Base-by-base conservation (phyloP, 2,797 vertebrate species). In the Taeniopygia guttata region DNA sequence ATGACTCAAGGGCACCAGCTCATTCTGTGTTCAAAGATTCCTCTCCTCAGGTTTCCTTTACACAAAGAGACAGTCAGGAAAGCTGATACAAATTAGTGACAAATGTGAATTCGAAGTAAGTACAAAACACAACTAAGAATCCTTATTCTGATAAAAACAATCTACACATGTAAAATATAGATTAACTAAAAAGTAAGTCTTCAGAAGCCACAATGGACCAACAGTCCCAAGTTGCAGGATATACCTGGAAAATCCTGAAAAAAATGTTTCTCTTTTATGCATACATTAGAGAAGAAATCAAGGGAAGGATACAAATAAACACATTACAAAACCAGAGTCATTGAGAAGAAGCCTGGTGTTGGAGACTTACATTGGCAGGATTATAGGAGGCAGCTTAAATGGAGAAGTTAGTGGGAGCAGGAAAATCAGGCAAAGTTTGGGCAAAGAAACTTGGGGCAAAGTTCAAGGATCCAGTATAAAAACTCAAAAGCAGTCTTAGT, bases 141-240 rank as follows among this genome's bases (percentile, higher is more conserved):
- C 10, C 2, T 46, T 59, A 32, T 34, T 75, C 40, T 68, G 10
- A 52, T 27, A 74, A 68, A 74, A 82, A 68, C 7, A 5, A 34
- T 26, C 30, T 58, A 43, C 21, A 9, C 3, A 2, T 8, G 11
- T 16, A 60, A 23, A 78, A 66, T 0, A 0, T 23, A 46, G 19
- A 64, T 85, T 49, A 62, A 78, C n/a, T 45, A n/a, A 62, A 69
- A 85, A 43, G 1, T 11, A 67, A 82, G 23, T 19, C 25, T 79
- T 75, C 18, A 72, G 66, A 92, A 76, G 23, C 43, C 75, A 16
- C 1, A 1, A 20, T 45, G 36, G 32, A 48, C 19, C 3, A 58
- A 66, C 46, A 52, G 14, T 45, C 38, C 29, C 29, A 67, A 45
- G 52, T 5, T 70, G 62, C 4, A 75, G n/a, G 30, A 59, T 46